Conservation (phyloP, 1,140 invertebrate genomes). For the Stenopsyche tienmushanensis region DNA sequence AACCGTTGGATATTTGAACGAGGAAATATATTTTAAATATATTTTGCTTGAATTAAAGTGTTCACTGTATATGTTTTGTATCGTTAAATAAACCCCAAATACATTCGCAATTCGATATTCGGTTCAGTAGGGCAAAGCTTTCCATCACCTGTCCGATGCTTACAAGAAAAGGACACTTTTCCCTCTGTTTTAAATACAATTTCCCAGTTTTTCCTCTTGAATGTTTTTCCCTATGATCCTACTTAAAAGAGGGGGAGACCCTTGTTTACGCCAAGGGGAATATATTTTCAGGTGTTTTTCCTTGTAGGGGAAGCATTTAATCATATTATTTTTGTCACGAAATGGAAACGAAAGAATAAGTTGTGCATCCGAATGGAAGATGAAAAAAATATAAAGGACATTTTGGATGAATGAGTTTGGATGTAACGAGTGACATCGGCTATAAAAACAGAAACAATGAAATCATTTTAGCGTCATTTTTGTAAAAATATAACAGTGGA, state of each 20-base stretch:
- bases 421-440: too few species aligned
- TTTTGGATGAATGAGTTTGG: not conserved
- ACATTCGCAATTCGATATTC: not conserved
- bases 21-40: too few species aligned
- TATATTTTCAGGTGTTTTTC: slow-evolving; percentile 14
- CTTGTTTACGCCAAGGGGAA: slow-evolving; percentile 8
- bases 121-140: not conserved
- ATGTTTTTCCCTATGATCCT: slow-evolving; percentile 10
- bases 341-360: not conserved
- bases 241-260: slow-evolving; percentile 2
- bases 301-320: slow-evolving; percentile 5
- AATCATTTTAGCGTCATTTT: too few species aligned
- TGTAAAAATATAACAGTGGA: too few species aligned
- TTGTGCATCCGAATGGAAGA: not conserved
- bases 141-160: not conserved
- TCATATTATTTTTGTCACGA: slow-evolving; percentile 7
- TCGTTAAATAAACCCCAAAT: too few species aligned
- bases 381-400: not conserved
- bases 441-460: too few species aligned
- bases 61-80: too few species aligned
- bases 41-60: too few species aligned
- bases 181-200: slow-evolving; percentile 7
- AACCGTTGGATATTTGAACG: too few species aligned
- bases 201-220: slow-evolving; percentile 9
- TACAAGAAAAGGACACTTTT: not conserved